Evolutionary conservation across 2,113 vertebrate species (phyloP).

Genomic region (Gnathonemus echidnorhynchus): DNA sequence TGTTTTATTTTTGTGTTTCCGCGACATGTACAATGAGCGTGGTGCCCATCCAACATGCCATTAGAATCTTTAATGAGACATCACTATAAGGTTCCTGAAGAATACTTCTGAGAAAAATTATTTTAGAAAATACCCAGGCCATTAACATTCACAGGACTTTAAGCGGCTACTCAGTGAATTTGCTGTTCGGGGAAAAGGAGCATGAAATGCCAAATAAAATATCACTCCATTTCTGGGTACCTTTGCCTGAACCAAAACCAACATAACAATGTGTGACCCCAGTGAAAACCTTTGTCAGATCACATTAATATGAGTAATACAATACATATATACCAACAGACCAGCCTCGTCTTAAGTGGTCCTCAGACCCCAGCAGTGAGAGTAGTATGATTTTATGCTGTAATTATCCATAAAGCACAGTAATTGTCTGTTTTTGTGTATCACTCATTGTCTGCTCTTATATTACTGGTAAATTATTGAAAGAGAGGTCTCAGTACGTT

Average conservation of each 20-base stretch:
- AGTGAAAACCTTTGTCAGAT: conserved; percentile 16
- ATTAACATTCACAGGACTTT: conserved; percentile 49
- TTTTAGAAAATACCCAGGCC: conserved; percentile 32
- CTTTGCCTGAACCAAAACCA: conserved; percentile 32
- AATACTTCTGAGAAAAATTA: conserved; percentile 45
- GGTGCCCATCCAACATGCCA: conserved; percentile 36
- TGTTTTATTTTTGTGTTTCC: conserved; percentile 26
- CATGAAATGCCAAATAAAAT: conserved; percentile 24
- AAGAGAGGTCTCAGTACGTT: not conserved
- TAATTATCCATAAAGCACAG: not conserved
- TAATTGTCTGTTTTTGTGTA: not conserved
- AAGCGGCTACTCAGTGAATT: conserved; percentile 34
- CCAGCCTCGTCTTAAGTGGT: not conserved
- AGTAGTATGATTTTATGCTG: not conserved
- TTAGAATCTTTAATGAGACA: conserved; percentile 28
- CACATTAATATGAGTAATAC: conserved; percentile 28
- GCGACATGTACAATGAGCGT: conserved; percentile 7
- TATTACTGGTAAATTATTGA: not conserved
- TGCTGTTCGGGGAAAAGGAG: conserved; percentile 27
- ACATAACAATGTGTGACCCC: conserved; percentile 30
- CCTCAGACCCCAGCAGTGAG: not conserved
- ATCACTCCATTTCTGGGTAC: conserved; percentile 44
- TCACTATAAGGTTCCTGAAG: conserved; percentile 35
- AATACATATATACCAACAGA: not conserved
- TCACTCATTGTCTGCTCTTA: not conserved